Base-by-base conservation (phyloP, 2,113 vertebrate species). In the Rhinolophus sinicus region DNA sequence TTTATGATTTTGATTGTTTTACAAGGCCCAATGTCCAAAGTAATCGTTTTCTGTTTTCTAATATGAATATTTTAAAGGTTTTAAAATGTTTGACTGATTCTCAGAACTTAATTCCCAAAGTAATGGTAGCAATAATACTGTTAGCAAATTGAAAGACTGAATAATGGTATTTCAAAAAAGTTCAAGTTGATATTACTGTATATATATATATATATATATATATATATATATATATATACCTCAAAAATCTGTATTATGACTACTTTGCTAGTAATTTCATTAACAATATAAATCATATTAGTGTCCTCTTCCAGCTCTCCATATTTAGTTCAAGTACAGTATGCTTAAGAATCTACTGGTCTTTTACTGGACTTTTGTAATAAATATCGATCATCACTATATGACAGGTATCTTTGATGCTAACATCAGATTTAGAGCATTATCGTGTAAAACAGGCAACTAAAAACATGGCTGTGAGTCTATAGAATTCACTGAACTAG, bases 1-100 rank as follows among this genome's bases (percentile, higher is more conserved):
- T 70, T 80, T 18, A 64, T 62, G 50, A 33, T 50, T 92, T 92
- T 85, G 24, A 64, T 80, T 90, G 33, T 44, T 62, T 83, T 8
- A 58, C 30, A 30, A 28, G 1, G 0, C 3, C 5, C 5, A 1
- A 6, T 18, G 5, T 0, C 2, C 9, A 14, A 30, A 72, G 56
- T 0, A 9, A 35, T 58, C 67, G 7, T 30, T 87, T 85, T 76
- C 19, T 77, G 2, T 60, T 87, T 85, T 65, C 19, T 38, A 35
- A 26, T 38, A 76, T 52, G 38, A 62, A 44, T 89, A 28, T 72
- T 89, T 47, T 38, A 70, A 92, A 92, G n/a, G 18, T 33, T 96
- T 82, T 87, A 5, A 44, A 60, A 44, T 84, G 16, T 77, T 38
- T 24, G 30, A 75, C 13, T 0, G 0, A 19, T 72, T 86, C 13